Base-by-base conservation (phyloP, 2,888 invertebrate genomes). In the Limenitis arthemis region DNA sequence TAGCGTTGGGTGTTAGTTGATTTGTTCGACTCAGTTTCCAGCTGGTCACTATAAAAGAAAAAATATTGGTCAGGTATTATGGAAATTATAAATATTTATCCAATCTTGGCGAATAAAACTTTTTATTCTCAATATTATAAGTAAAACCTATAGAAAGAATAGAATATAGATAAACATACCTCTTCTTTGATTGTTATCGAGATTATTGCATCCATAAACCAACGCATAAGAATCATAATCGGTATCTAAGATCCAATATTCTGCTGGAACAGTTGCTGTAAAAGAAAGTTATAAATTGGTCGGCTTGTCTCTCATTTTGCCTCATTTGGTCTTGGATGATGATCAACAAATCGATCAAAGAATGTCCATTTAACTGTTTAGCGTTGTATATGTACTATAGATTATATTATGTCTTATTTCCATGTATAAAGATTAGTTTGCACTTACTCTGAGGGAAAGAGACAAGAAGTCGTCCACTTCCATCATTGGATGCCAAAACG, bases 181-280 rank as follows among this genome's bases (percentile, higher is more conserved):
- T 44, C 50, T 31, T 31, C 62, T 44, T 62, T 53, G 50, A 11
- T 84, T 63, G 34, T 82, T 63, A 46, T 74, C 73, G 34, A 81
- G 70, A 58, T 87, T 79, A 3, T 67, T 69, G 64, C 91, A 91
- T 40, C 89, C 88, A 84, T 89, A 91, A 1, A 90, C 88, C 1
- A 91, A 82, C 1, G 90, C 76, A 60, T 87, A 91, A 47, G 79
- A 77, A 0, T 77, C 76, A 64, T 91, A 91, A 67, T 91, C 90
- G 0, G 90, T 90, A 36, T 85, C 69, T 28, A 72, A 55, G 7
- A 73, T 63, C 65, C 63, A 70, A 44, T 71, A 69, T 30, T 67
- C 64, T 5, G 62, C 52, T 4, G 63, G 53, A 40, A 43, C 41
- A 5, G 58, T 28, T 5, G 58, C 73, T 73, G 53, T 56, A 68